Evolutionary conservation across 2,888 invertebrate genomes (phyloP).

Genomic region (Rutpela maculata): DNA sequence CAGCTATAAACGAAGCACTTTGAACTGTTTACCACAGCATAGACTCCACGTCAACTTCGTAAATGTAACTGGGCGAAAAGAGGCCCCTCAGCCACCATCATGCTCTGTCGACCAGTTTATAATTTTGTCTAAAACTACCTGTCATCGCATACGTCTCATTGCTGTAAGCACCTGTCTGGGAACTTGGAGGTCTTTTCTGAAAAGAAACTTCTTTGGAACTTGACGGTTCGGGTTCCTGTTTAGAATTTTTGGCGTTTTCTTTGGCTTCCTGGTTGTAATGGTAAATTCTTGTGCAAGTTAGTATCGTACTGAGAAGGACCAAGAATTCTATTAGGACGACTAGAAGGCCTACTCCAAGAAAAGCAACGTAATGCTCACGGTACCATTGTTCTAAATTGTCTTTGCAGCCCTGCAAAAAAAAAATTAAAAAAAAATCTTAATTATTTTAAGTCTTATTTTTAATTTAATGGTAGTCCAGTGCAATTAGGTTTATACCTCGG

Average conservation of each 20-base stretch:
- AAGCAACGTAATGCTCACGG: constrained; percentile 83
- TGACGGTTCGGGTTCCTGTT: constrained; percentile 48
- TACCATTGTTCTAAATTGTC: constrained; percentile 85
- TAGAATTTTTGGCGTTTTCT: constrained; percentile 57
- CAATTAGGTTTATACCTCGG: too few species aligned
- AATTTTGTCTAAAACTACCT: constrained; percentile 70
- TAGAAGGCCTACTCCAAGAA: constrained; percentile 81
- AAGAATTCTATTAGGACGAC: constrained; percentile 84
- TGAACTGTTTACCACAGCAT: constrained; percentile 76
- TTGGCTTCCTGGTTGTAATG: constrained; percentile 75
- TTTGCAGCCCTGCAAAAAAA: constrained; percentile 79
- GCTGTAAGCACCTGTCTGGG: constrained; percentile 66
- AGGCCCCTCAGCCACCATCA: constrained; percentile 70
- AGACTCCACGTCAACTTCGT: constrained; percentile 77
- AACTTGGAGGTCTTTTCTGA: constrained; percentile 45
- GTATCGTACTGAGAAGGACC: constrained; percentile 82
- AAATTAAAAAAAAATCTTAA: not conserved
- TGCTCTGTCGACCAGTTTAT: constrained; percentile 69
- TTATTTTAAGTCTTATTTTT: too few species aligned
- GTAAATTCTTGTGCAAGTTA: constrained; percentile 82
- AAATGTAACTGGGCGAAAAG: constrained; percentile 62
- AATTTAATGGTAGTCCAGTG: too few species aligned
- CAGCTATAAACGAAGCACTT: constrained; percentile 1
- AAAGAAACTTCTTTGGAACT: constrained; percentile 52
- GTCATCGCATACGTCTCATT: constrained; percentile 71